Evolutionary conservation across 2,888 invertebrate species (phyloP), one percentile per base, ranked within the genome.

Genomic region (Cheilosia grossa): DNA sequence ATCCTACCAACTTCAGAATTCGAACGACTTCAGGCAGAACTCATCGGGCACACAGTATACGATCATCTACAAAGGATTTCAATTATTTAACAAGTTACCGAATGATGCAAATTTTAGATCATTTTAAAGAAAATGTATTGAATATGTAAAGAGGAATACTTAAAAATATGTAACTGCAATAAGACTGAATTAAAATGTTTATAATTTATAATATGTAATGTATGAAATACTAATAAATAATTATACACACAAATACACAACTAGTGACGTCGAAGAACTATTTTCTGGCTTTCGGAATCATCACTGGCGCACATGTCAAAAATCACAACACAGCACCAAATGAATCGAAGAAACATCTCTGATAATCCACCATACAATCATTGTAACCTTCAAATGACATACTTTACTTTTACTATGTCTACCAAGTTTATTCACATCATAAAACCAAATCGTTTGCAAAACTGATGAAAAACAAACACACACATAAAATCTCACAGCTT

Each of bases 401-500:
- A 47, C 69, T 58, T 69, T n/a, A 56, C 56, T 33, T 47, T 58
- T 37, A 37, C 56, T 58, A 15, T n/a, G n/a, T 47, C 30, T 24
- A 24, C 24, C 4, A 51, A 33, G 21, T 27, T 19, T 47, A 19
- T 69, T 56, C 33, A 47, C 69, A 69, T 58, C 56, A 58, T 58
- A 58, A 69, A 33, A 7, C 56, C 44, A 56, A 44, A 44, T 44
- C 42, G 44, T 33, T 44, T 44, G 44, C 47, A 30, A 61, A 61
- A 61, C 61, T 24, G 44, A 61, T 7, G 47, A 7, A 30, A 15
- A 33, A 56, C 37, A 1, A 3, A 17, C 13, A 42, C 13, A 42
- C 9, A 21, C 21, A 49, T 19, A 3, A 49, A 9, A 30, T 73
- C 61, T 73, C 63, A 73, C 63, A 63, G 44, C 30, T 63, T 73